Evolutionary conservation across 2,888 invertebrate species (phyloP), one percentile per base, ranked within the genome.

Genomic region (Drosophila mercatorum): DNA sequence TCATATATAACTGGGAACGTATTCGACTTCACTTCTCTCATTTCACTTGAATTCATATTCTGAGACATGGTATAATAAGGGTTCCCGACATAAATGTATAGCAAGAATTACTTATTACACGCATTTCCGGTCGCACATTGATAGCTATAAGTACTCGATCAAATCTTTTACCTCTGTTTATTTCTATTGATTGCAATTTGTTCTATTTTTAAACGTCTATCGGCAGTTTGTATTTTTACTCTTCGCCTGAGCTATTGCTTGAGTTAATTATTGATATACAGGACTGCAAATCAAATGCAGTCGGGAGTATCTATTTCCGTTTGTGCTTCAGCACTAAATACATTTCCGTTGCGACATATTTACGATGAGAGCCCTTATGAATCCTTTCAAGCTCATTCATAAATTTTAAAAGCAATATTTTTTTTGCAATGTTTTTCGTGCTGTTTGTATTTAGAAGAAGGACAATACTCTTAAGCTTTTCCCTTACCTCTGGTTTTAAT

Each of bases 291-390:
- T 80, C 75, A 85, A 75, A 74, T 73, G 64, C 77, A 79, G 47
- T 70, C 76, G 68, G 68, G 70, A 82, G 71, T 71, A 58, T 74
- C 63, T 71, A 82, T 77, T 77, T 83, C 88, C 83, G 79, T 61
- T 72, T 71, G 65, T 55, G 57, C 69, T 58, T 68, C 63, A 26
- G 57, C 76, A 76, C 80, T 84, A 84, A 84, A 72, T 71, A 77
- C 73, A 81, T 84, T 83, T 83, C 87, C 83, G 79, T 53, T 81
- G 56, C 61, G 72, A 46, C 63, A 82, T 22, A 22, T 22, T 22
- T 22, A 22, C 2, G 22, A 22, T 22, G 22, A 2, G 22, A 22
- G 22, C 2, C 22, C 22, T 2, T 22, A 22, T 22, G 22, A 22
- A 22, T 22, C 22, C 72, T 60, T 17, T 31, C 1, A 5, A 10